A percentile compares a stretch with the other conserved stretches of the same genome.
Evolutionary conservation across 2,888 invertebrate genomes (phyloP).

Genomic region (Taphrorychus bicolor): DNA sequence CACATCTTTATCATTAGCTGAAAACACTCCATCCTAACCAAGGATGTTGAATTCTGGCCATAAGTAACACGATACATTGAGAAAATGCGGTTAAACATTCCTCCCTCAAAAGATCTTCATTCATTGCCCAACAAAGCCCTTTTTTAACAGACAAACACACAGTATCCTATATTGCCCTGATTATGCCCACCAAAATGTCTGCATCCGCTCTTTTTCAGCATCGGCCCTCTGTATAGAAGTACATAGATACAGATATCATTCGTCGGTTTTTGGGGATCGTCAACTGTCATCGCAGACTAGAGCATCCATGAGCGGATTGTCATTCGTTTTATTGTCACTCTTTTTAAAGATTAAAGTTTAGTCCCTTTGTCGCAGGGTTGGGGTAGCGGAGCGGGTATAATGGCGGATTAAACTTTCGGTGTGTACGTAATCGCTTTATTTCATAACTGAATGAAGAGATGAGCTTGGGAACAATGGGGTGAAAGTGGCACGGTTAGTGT

Average conservation of each 20-base stretch:
- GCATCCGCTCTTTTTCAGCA: slow-evolving; percentile 34
- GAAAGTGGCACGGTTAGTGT: slow-evolving; percentile 17
- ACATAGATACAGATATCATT: slow-evolving; percentile 37
- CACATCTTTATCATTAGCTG: too few species aligned
- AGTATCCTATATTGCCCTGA: slow-evolving; percentile 19
- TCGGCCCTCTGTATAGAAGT: slow-evolving; percentile 7
- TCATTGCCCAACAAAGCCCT: slow-evolving; percentile 46
- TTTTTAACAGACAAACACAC: slow-evolving; percentile 42
- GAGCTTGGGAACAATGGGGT: slow-evolving; percentile 18
- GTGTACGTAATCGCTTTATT: slow-evolving; percentile 48
- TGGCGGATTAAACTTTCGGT: slow-evolving; percentile 48
- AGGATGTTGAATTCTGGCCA: too few species aligned
- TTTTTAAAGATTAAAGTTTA: slow-evolving; percentile 25
- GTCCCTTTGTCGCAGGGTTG: slow-evolving; percentile 18
- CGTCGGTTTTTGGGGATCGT: slow-evolving; percentile 14
- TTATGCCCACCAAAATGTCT: slow-evolving; percentile 27
- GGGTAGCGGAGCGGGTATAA: slow-evolving; percentile 40
- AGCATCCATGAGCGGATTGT: slow-evolving; percentile 28
- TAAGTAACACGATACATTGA: slow-evolving; percentile 54
- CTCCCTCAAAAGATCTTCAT: slow-evolving; percentile 47
- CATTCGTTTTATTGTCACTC: slow-evolving; percentile 32
- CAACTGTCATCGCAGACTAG: slow-evolving; percentile 12
- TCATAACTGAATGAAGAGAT: slow-evolving; percentile 32
- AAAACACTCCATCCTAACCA: too few species aligned
- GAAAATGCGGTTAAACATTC: slow-evolving; percentile 50